phyloP scores from a whole-genome alignment of 2,888 invertebrate genomes.

The Panopea generosa region DNA sequence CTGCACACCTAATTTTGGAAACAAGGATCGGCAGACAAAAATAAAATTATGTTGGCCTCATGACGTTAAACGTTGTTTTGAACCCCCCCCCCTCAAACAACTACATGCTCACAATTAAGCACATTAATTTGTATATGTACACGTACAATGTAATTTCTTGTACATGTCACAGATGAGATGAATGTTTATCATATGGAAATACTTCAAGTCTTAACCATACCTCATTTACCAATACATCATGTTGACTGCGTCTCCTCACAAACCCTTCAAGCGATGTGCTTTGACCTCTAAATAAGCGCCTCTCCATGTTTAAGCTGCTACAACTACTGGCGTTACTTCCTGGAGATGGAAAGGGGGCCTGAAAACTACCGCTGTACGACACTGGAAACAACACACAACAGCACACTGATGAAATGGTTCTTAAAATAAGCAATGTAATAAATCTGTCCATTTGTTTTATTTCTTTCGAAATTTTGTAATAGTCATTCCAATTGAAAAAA shows the following conservation, averaged over 20 bases:
- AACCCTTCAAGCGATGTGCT: constrained; percentile 87
- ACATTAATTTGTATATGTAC: no score
- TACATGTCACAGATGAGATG: no score
- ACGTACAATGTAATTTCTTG: no score
- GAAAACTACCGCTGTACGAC: constrained; percentile 82
- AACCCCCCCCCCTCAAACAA: no score
- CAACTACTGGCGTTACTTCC: constrained; percentile 78
- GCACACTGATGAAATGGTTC: not conserved
- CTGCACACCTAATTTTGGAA: no score
- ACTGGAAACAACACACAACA: constrained; percentile 61
- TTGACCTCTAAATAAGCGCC: constrained; percentile 87
- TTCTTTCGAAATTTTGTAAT: not conserved
- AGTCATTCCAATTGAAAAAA: no score
- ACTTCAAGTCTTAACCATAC: no score
- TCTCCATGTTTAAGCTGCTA: constrained; percentile 87
- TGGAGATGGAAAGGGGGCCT: constrained; percentile 80
- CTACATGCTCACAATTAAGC: no score
- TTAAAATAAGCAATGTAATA: not conserved
- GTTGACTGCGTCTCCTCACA: constrained; percentile 67
- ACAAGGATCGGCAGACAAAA: no score
- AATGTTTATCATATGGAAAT: no score
- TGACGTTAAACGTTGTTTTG: no score
- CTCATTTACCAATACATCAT: constrained; percentile 51
- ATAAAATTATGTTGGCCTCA: no score
- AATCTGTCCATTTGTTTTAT: not conserved